Base-by-base conservation (phyloP, 2,797 vertebrate species). In the Gouania willdenowi region DNA sequence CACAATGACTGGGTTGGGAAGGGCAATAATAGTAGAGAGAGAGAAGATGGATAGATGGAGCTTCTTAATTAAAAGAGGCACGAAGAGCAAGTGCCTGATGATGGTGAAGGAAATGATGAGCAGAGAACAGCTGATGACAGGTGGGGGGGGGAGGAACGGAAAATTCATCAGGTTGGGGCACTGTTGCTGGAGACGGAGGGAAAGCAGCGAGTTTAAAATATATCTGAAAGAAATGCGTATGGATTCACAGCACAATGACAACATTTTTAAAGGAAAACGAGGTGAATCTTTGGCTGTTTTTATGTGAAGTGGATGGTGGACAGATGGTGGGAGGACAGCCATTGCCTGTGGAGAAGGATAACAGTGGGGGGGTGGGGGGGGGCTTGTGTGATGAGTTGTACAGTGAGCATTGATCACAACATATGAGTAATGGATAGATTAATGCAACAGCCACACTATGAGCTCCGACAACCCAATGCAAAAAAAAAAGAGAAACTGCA, bases 191-290 rank as follows among this genome's bases (percentile, higher is more conserved):
- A 63, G 41, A 55, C 59, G 57, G 28, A 11, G 45, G 34, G n/a
- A 36, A 52, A 19, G 22, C 52, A 73, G 55, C 69, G 68, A 75
- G 84, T 86, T 80, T 79, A 87, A 87, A 88, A 87, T 76, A 79
- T 60, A 74, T 84, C 79, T 86, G 75, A 81, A 86, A 85, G 61
- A 44, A 79, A 81, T 57, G 57, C 34, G 68, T 68, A 77, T 32
- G 63, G 71, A 77, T 72, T 82, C 79, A 72, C 54, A 43, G 49
- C 48, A 45, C 36, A 88, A 87, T 88, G 61, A 54, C 17, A 28
- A 49, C 10, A 48, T 4, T n/a, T n/a, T n/a, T n/a, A n/a, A n/a
- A n/a, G n/a, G n/a, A n/a, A n/a, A n/a, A n/a, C n/a, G n/a, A n/a
- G n/a, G 26, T 8, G 41, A 3, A 9, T 4, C 10, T 33, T 50